Conservation (phyloP, 2,888 invertebrate species). For the Phlogophora meticulosa region DNA sequence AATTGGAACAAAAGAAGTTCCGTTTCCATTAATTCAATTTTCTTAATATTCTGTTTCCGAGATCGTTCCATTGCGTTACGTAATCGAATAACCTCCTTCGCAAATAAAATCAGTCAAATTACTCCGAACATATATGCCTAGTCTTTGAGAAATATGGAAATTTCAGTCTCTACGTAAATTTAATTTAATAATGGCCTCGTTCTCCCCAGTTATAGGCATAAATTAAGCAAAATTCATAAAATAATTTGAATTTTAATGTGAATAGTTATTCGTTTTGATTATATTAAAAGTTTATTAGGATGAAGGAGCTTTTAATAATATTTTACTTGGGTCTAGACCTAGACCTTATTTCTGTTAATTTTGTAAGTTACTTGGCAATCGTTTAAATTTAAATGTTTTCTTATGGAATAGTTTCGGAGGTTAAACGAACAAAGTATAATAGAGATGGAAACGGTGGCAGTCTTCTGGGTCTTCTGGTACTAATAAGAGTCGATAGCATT, state of each 20-base stretch:
- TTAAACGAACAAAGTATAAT: background rate
- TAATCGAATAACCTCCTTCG: constrained; percentile 42
- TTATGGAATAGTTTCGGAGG: constrained; percentile 11
- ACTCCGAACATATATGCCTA: constrained; percentile 54
- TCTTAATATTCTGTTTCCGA: constrained; percentile 12
- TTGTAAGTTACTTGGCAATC: constrained; percentile 33
- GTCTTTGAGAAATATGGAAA: constrained; percentile 65
- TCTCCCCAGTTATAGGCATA: constrained; percentile 64
- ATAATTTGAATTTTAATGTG: constrained; percentile 66
- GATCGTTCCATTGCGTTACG: constrained; percentile 8
- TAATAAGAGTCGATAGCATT: too few species aligned
- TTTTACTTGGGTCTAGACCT: constrained; percentile 43
- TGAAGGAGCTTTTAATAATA: constrained; percentile 36
- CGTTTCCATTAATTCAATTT: background rate
- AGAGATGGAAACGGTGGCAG: background rate
- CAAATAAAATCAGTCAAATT: constrained; percentile 64
- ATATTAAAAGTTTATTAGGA: constrained; percentile 42
- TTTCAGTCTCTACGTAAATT: constrained; percentile 67
- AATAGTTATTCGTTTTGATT: constrained; percentile 63
- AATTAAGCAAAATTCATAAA: constrained; percentile 67
- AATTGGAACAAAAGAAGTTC: background rate
- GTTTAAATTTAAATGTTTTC: constrained; percentile 32
- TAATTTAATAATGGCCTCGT: constrained; percentile 68
- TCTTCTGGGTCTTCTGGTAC: background rate
- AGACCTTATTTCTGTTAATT: constrained; percentile 43